Base-by-base conservation (phyloP, 2,888 invertebrate species). In the Drosophila siamana region DNA sequence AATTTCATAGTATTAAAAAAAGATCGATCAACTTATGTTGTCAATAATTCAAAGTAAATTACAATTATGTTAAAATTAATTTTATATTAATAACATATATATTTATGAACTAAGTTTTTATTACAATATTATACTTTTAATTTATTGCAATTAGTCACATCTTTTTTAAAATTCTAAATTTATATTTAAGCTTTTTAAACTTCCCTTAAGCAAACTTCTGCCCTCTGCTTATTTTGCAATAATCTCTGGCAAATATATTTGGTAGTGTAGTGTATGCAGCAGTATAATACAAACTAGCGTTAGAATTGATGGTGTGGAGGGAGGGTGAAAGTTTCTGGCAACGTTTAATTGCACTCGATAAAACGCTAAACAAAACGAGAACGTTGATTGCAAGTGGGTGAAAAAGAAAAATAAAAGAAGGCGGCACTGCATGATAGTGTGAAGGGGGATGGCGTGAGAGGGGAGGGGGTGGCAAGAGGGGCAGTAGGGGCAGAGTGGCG, bases 331-430 rank as follows among this genome's bases (percentile, higher is more conserved):
- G 36, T 52, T 69, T 15, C 52, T 60, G 74, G 56, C 72, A 56
- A 47, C 57, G 16, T 68, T 72, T 77, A 77, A 77, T 77, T 77
- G 70, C 78, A 77, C 41, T 66, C 61, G 66, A 69, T 66, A 72
- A 77, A 76, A 73, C 64, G 15, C 66, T 41, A 60, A 74, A 46
- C 56, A 60, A 59, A 70, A 74, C 47, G 57, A 66, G 74, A 60
- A 48, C 56, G 69, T 52, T 73, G 74, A 73, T 73, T 73, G 69
- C 64, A 69, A 73, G 74, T 60, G 73, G 40, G 30, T 57, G 50
- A 26, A 16, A 47, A 43, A 43, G 19, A 16, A 47, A 43, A 43
- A 36, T 6, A n/a, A 38, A 2, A 4, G 51, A 28, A n/a, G 36
- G 4, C 6, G 8, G 9, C 11, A 8, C 15, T 15, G 43, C 16